Percentiles rank a stretch among this genome's conserved stretches.
phyloP scores from a whole-genome alignment of 2,888 invertebrate species.

The Cancer borealis region DNA sequence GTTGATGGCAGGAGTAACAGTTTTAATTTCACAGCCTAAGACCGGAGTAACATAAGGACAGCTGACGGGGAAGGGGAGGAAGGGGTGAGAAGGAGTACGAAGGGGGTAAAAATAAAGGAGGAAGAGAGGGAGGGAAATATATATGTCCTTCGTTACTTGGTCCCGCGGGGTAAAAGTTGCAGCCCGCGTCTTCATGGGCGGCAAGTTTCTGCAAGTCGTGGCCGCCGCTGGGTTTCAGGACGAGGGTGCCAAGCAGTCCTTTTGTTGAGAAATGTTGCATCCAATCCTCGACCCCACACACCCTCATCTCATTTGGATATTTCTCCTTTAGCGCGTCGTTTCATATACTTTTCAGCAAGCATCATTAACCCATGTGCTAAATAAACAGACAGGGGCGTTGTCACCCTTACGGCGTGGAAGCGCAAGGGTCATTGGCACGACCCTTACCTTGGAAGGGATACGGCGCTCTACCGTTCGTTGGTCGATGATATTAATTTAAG shows the following conservation, averaged over 20 bases:
- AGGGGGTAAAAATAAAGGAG: not conserved
- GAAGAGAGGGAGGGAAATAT: not conserved
- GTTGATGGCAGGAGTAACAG: not conserved
- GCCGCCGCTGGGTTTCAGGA: constrained; percentile 47
- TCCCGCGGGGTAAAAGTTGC: constrained; percentile 13
- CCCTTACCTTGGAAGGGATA: constrained; percentile 23
- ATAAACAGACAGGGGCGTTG: constrained; percentile 60
- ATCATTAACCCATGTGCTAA: constrained; percentile 72
- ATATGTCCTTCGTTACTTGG: constrained; percentile 44
- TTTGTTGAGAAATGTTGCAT: constrained; percentile 74
- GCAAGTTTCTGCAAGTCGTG: constrained; percentile 60
- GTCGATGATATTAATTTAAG: constrained; percentile 76
- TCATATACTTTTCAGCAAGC: constrained; percentile 73
- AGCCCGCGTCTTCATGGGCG: constrained; percentile 54
- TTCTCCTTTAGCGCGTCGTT: constrained; percentile 75
- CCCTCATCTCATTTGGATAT: constrained; percentile 74
- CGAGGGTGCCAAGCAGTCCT: constrained; percentile 64
- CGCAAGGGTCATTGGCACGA: constrained; percentile 30
- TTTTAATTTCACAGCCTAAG: constrained; percentile 36
- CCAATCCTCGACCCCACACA: constrained; percentile 70
- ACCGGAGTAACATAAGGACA: not conserved
- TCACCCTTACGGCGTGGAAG: constrained; percentile 54
- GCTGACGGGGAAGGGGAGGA: not conserved
- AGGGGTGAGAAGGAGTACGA: not conserved
- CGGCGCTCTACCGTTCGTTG: constrained; percentile 58